phyloP scores from a whole-genome alignment of 2,113 vertebrate genomes.

The Peromyscus leucopus region DNA sequence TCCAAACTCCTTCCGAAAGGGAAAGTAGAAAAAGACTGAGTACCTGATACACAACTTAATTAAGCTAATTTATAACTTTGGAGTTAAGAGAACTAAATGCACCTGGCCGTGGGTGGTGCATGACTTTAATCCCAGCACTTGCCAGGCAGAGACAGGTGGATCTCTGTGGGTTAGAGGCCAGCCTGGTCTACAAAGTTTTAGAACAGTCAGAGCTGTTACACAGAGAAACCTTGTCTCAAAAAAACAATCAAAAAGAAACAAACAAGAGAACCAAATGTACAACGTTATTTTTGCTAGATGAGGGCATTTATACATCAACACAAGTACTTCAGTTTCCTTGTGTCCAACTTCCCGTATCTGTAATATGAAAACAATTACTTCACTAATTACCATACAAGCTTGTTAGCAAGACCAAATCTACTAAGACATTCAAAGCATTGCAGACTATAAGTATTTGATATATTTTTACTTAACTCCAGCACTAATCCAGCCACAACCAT shows the following conservation, averaged over 20 bases:
- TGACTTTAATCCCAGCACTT: neutral
- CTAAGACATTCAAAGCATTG: neutral
- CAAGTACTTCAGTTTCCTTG: neutral
- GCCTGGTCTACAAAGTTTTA: neutral
- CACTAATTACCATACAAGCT: neutral
- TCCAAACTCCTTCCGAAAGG: neutral
- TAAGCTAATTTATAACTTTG: neutral
- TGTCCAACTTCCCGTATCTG: neutral
- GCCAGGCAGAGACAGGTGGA: neutral
- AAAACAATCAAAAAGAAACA: neutral
- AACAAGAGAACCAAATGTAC: neutral
- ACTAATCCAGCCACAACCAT: neutral
- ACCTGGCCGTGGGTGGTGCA: neutral
- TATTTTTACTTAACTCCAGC: constrained; percentile 7
- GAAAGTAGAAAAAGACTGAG: neutral
- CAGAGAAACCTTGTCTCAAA: neutral
- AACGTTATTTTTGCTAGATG: neutral
- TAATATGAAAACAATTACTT: neutral
- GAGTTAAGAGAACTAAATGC: constrained; percentile 12
- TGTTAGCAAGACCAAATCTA: neutral
- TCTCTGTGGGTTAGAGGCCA: neutral
- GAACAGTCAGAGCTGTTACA: neutral
- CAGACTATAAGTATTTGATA: neutral
- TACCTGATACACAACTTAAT: neutral
- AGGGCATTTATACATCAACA: neutral